A percentile compares a stretch with the other conserved stretches of the same genome.
Evolutionary conservation across 2,888 invertebrate genomes (phyloP).

Genomic region (Adelognathus sp.): DNA sequence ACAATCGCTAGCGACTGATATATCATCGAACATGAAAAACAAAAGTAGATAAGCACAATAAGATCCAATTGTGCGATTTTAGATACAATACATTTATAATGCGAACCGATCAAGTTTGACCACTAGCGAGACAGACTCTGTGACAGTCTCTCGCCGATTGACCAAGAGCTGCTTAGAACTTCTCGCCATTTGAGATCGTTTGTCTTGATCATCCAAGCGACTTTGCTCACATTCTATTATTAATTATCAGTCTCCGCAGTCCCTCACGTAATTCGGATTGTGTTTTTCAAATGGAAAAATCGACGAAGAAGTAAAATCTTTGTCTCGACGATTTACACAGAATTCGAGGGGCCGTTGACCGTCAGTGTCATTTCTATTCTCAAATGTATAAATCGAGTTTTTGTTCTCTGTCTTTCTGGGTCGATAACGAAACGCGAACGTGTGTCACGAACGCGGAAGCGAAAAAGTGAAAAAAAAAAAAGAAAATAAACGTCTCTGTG

Average conservation of each 20-base stretch:
- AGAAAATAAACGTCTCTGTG: slow-evolving; percentile 21
- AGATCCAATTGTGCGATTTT: slow-evolving; percentile 35
- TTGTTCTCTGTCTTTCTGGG: neutral
- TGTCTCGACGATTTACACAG: neutral
- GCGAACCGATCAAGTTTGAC: slow-evolving; percentile 26
- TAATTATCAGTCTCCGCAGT: too few relatives aligned
- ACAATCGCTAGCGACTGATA: too few relatives aligned
- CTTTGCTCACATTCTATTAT: too few relatives aligned
- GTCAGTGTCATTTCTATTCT: neutral
- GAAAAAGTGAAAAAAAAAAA: slow-evolving; percentile 17
- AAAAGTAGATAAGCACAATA: too few relatives aligned
- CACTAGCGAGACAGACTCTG: neutral
- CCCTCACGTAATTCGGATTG: too few relatives aligned
- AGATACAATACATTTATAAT: too few relatives aligned
- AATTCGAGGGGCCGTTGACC: neutral
- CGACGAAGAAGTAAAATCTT: neutral
- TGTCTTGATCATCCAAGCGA: slow-evolving; percentile 74
- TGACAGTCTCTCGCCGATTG: neutral
- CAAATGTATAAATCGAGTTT: too few relatives aligned
- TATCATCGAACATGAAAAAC: too few relatives aligned
- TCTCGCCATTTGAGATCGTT: slow-evolving; percentile 64
- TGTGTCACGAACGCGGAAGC: slow-evolving; percentile 47
- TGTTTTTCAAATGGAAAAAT: neutral
- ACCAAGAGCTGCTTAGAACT: neutral
- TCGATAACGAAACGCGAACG: slow-evolving; percentile 8